A percentile compares a stretch with the other conserved stretches of the same genome.
Evolutionary conservation across 2,113 vertebrate genomes (phyloP).

Genomic region (Lepisosteus osseus): DNA sequence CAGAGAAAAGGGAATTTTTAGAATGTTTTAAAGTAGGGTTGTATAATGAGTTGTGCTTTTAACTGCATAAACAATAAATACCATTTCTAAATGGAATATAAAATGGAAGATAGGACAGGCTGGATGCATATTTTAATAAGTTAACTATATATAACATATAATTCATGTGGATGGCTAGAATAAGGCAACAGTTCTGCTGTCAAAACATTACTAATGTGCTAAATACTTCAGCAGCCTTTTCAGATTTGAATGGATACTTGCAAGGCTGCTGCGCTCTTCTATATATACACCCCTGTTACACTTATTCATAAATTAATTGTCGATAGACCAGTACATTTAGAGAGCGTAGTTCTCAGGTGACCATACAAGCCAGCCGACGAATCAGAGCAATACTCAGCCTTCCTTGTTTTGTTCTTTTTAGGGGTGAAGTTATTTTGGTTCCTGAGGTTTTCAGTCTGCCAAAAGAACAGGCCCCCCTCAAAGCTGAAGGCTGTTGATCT

Average conservation of each 20-base stretch:
- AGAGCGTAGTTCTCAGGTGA: conserved; percentile 25
- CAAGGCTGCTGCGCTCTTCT: conserved; percentile 47
- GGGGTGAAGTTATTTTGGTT: not conserved
- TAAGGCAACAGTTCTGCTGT: no score
- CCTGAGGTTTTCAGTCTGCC: not conserved
- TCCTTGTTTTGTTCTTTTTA: not conserved
- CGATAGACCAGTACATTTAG: conserved; percentile 30
- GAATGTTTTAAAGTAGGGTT: no score
- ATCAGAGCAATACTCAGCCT: not conserved
- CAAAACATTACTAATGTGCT: conserved; percentile 6
- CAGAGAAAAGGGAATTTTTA: no score
- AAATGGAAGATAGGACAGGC: no score
- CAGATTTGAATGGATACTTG: conserved; percentile 46
- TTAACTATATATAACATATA: no score
- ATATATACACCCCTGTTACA: conserved; percentile 67
- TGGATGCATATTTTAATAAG: no score
- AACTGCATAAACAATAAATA: no score
- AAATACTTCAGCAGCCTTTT: not conserved
- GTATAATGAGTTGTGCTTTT: no score
- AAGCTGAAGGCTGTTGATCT: not conserved
- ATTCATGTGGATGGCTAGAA: no score
- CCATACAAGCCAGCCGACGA: not conserved
- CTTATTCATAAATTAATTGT: conserved; percentile 76
- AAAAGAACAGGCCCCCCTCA: not conserved
- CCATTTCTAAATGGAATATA: no score